Evolutionary conservation across 1,140 invertebrate genomes (phyloP), one percentile per base, ranked within the genome.

Genomic region (Heliconius eleuchia): DNA sequence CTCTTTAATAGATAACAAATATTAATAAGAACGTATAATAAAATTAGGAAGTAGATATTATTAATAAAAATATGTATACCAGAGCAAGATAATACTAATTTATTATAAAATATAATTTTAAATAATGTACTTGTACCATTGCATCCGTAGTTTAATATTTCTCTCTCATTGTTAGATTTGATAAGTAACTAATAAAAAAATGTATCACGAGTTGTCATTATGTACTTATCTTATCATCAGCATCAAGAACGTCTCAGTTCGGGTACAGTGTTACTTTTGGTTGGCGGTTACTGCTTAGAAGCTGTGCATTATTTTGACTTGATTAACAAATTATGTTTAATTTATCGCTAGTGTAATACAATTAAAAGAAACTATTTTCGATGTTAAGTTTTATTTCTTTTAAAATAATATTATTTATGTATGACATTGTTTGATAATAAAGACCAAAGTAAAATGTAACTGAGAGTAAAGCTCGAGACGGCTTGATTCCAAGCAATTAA

Each of bases 401-500:
- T 27, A 3, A 27, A 5, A 27, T 66, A 60, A 16, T 66, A 16
- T 66, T 16, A 27, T 66, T 30, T 66, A 37, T 30, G 27, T 66
- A 66, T 66, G 60, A 66, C 27, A 66, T 30, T 66, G 27, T 66
- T 66, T 66, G 27, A 1, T 66, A 66, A 66, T 66, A 66, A 66
- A 30, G 27, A 66, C 13, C 9, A 66, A 66, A 27, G 60, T 30
- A 66, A 66, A 66, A 30, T 66, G 27, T 66, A 66, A 30, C 60
- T 16, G 27, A 66, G 23, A 66, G 60, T 66, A 55, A 60, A 83
- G 81, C 79, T 77, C 82, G 71, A 79, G 80, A 83, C 78, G 85
- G 86, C 88, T 92, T 92, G 89, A 94, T 92, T 92, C 89, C 82
- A 85, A 89, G 88, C 92, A 93, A 94, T 94, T 94, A 94, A 94